Evolutionary conservation across 2,113 vertebrate genomes (phyloP).

Genomic region (Paramisgurnus dabryanus): DNA sequence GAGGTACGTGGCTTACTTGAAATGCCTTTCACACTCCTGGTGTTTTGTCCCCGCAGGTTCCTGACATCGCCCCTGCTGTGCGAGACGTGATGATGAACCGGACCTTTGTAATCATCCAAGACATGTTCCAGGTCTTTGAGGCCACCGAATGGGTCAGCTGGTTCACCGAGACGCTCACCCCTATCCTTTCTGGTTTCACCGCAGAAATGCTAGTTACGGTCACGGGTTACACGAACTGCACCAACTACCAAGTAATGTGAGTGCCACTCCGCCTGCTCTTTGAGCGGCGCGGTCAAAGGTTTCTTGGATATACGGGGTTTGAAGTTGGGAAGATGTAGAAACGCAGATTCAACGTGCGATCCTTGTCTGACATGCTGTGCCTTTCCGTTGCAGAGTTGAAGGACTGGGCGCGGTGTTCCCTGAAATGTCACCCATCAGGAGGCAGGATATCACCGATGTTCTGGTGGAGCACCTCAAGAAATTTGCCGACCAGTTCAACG

Average conservation of each 20-base stretch:
- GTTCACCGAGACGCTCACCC: constrained; percentile 40
- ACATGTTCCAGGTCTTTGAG: constrained; percentile 6
- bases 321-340: no score
- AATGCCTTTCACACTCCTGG: background rate
- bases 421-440: no score
- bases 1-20: background rate
- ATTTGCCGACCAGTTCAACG: no score
- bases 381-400: no score
- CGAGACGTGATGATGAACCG: constrained; percentile 54
- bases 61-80: constrained; percentile 12
- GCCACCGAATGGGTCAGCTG: constrained; percentile 6
- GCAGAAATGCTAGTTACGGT: constrained; percentile 36
- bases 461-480: no score
- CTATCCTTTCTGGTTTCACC: constrained; percentile 3
- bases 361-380: no score
- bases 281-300: no score
- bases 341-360: no score
- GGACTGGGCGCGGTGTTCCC: no score
- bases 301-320: no score
- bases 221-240: constrained; percentile 16
- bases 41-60: constrained; percentile 11
- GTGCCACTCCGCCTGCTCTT: no score
- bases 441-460: no score
- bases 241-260: constrained; percentile 41
- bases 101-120: constrained; percentile 58